phyloP scores from a whole-genome alignment of 2,113 vertebrate genomes.

The Triplophysa dalaica region DNA sequence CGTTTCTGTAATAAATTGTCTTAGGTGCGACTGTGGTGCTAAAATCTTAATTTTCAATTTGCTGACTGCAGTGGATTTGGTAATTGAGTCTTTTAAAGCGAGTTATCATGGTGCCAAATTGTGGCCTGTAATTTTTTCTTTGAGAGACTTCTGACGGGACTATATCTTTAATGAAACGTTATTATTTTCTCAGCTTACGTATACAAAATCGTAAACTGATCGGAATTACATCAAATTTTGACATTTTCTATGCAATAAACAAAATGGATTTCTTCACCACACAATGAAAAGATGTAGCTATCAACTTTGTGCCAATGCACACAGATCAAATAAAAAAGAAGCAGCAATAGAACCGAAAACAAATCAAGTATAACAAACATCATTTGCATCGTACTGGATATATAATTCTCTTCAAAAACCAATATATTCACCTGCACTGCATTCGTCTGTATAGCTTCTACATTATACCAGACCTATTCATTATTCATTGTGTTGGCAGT shows the following conservation, averaged over 20 bases:
- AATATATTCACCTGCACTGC: constrained; percentile 22
- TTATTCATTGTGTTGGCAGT: constrained; percentile 2
- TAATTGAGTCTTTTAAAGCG: constrained; percentile 29
- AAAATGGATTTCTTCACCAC: neutral
- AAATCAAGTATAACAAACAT: constrained; percentile 28
- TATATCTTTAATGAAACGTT: neutral
- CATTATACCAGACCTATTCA: neutral
- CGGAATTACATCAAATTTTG: constrained; percentile 24
- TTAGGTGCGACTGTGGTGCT: constrained; percentile 9
- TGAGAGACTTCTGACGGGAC: constrained; percentile 14
- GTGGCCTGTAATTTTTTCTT: neutral
- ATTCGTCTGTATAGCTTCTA: neutral
- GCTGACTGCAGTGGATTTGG: constrained; percentile 22
- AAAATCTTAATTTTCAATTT: constrained; percentile 21
- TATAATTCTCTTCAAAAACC: constrained; percentile 7
- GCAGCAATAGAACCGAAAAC: neutral
- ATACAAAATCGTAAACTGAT: neutral
- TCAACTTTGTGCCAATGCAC: neutral
- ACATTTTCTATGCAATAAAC: neutral
- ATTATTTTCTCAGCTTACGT: neutral
- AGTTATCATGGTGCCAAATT: constrained; percentile 4
- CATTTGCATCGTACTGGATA: constrained; percentile 18
- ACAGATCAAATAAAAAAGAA: neutral
- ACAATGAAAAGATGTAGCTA: constrained; percentile 7
- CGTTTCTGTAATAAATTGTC: neutral